These are phyloP conservation scores for Nannoperca obscura DNA, from an alignment of 2,797 vertebrate genomes.

Conservation along the genomic window DNA sequence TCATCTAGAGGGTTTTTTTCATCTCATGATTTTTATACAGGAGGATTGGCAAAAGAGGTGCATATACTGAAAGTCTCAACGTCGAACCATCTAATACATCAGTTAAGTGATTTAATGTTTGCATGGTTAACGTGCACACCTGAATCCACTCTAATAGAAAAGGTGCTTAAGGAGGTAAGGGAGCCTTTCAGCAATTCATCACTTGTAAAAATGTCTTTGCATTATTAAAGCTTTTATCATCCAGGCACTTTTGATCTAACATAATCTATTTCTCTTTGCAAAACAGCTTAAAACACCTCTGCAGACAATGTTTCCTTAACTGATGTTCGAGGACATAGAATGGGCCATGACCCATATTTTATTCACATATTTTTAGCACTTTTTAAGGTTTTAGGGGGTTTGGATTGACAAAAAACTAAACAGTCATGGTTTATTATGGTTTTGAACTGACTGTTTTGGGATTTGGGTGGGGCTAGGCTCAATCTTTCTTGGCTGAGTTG, in stretches of 20 bases:
- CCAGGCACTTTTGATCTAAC: conserved; percentile 30
- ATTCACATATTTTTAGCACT: conserved; percentile 26
- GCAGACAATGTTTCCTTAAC: conserved; percentile 22
- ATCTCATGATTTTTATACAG: conserved; percentile 71
- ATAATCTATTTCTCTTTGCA: conserved; percentile 27
- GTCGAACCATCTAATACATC: conserved; percentile 63
- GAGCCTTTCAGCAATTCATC: conserved; percentile 35
- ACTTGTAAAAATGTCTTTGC: conserved; percentile 10
- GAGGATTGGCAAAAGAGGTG: conserved; percentile 65
- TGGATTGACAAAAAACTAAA: conserved; percentile 32
- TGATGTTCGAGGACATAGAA: conserved; percentile 24
- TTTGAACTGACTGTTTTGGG: conserved; percentile 22
- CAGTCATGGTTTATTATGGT: conserved; percentile 37
- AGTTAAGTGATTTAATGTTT: conserved; percentile 71
- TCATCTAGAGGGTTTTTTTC: conserved; percentile 75
- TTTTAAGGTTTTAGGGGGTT: conserved; percentile 7
- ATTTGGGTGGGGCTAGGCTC: conserved; percentile 17
- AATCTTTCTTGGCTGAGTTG: conserved; percentile 31
- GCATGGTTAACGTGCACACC: conserved; percentile 63
- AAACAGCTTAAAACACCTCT: conserved; percentile 29
- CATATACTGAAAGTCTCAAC: conserved; percentile 53
- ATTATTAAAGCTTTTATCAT: conserved; percentile 39
- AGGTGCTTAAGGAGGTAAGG: conserved; percentile 38
- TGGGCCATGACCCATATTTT: conserved; percentile 47
- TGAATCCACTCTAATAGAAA: conserved; percentile 41